Evolutionary conservation across 1,140 invertebrate species (phyloP).

Genomic region (Telenomus remus): DNA sequence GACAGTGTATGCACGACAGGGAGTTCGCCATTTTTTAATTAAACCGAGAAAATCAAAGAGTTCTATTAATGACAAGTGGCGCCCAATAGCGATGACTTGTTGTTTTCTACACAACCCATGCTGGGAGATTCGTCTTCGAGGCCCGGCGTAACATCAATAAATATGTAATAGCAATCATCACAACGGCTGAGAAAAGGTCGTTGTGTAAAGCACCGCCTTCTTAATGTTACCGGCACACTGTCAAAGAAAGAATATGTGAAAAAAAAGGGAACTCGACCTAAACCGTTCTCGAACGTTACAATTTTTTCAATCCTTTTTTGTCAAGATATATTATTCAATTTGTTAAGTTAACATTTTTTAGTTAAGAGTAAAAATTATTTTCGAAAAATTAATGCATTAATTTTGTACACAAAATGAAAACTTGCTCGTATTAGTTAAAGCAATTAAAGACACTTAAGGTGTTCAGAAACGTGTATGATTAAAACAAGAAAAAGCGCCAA

Average conservation of each 20-base stretch:
- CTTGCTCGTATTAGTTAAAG: no score
- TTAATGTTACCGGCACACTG: constrained; percentile 45
- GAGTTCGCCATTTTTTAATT: constrained; percentile 67
- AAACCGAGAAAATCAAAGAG: constrained; percentile 70
- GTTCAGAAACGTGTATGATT: no score
- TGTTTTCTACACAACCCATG: constrained; percentile 71
- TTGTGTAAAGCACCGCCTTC: constrained; percentile 51
- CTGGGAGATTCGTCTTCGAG: constrained; percentile 58
- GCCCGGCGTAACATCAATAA: constrained; percentile 55
- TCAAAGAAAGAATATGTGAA: constrained; percentile 43
- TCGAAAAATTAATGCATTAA: no score
- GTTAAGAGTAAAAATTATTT: no score
- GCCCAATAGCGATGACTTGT: constrained; percentile 73
- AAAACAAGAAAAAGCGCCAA: no score
- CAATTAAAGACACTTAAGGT: no score
- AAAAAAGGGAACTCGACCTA: constrained; percentile 32
- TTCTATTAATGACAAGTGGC: constrained; percentile 75
- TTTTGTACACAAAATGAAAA: no score
- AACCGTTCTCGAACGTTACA: constrained; percentile 14
- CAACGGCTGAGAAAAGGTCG: constrained; percentile 49
- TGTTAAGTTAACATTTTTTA: no score
- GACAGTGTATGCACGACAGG: constrained; percentile 47
- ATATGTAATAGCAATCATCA: constrained; percentile 55
- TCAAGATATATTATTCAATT: no score
- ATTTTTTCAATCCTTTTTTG: no score